Evolutionary conservation across 1,140 invertebrate genomes (phyloP).

Genomic region (Cepaea nemoralis): DNA sequence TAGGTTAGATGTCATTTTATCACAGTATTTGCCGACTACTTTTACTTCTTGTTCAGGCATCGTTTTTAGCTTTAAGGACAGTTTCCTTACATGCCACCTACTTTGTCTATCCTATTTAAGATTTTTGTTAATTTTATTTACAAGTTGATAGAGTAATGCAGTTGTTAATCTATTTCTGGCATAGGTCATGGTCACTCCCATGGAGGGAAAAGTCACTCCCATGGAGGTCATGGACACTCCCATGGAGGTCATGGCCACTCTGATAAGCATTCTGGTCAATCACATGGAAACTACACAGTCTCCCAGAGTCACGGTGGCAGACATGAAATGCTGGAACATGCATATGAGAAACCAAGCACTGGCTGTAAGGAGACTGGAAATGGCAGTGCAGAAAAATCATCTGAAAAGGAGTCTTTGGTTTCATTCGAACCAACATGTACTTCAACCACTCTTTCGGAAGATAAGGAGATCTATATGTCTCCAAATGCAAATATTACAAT

Average conservation of each 20-base stretch:
- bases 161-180: too few species aligned
- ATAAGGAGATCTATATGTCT: slow-evolving; percentile 28
- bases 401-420: slow-evolving; percentile 45
- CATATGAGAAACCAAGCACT: neutral
- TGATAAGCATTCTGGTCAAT: slow-evolving; percentile 56
- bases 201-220: slow-evolving; percentile 57
- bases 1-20: too few species aligned
- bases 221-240: slow-evolving; percentile 55
- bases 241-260: slow-evolving; percentile 55
- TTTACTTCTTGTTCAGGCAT: too few species aligned
- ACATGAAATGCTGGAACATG: slow-evolving; percentile 31
- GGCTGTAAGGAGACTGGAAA: neutral
- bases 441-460: neutral
- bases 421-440: slow-evolving; percentile 14
- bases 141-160: too few species aligned
- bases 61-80: too few species aligned
- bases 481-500: slow-evolving; percentile 18
- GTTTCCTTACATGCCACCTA: too few species aligned
- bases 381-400: neutral
- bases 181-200: neutral
- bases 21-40: too few species aligned
- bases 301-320: neutral
- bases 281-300: slow-evolving; percentile 46
- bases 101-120: too few species aligned
- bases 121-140: too few species aligned